Conservation (phyloP, 2,888 invertebrate genomes). For the Pristionchus maxplancki region DNA sequence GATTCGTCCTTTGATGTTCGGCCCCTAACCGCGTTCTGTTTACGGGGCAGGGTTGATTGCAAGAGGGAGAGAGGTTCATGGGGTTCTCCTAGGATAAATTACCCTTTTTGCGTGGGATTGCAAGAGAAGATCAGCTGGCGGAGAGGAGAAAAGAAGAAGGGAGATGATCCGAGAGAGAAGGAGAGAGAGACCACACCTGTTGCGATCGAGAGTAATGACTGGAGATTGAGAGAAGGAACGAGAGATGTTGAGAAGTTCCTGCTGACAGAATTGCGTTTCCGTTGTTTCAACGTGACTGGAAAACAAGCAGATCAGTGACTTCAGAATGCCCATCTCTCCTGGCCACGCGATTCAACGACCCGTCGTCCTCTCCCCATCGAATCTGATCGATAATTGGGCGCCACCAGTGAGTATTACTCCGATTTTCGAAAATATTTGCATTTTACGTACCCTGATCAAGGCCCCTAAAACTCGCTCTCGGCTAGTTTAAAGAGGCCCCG, state of each 20-base stretch:
- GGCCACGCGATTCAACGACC: slow-evolving; percentile 29
- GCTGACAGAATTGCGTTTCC: not conserved
- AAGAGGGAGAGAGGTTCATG: not conserved
- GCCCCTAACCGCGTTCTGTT: not conserved
- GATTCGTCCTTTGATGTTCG: not conserved
- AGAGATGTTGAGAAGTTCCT: not conserved
- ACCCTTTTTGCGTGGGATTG: not conserved
- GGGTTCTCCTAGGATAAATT: not conserved
- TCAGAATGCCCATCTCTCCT: not conserved
- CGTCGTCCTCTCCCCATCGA: slow-evolving; percentile 14
- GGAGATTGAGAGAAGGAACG: not conserved
- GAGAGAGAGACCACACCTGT: slow-evolving; percentile 24
- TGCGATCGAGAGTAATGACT: not conserved
- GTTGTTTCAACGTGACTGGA: not conserved
- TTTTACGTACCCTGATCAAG: not conserved
- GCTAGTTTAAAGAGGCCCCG: not conserved
- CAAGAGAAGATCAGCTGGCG: not conserved
- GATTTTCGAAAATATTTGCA: not conserved
- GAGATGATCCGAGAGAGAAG: not conserved
- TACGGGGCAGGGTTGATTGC: not conserved
- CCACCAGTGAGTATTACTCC: not conserved
- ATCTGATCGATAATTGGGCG: slow-evolving; percentile 25
- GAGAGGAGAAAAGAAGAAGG: not conserved
- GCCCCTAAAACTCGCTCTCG: not conserved
- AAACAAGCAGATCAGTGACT: not conserved